A percentile compares a stretch with the other conserved stretches of the same genome.
phyloP scores from a whole-genome alignment of 2,113 vertebrate genomes.

The Uropsilus gracilis region DNA sequence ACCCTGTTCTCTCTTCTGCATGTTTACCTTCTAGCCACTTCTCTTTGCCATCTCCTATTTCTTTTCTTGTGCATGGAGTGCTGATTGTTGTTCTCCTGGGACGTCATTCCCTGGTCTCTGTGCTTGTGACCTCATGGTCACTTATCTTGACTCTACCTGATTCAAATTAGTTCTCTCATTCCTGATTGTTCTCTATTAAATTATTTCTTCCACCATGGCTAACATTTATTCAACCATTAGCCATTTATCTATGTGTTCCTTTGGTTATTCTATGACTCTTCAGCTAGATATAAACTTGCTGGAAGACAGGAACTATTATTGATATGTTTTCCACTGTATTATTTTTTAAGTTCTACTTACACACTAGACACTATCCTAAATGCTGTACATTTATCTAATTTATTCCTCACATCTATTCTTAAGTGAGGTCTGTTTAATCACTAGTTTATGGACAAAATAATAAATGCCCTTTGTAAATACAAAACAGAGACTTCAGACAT shows the following conservation, averaged over 20 bases:
- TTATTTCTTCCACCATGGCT: neutral
- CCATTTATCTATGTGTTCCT: neutral
- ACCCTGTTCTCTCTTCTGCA: neutral
- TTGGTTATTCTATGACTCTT: neutral
- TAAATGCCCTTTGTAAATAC: neutral
- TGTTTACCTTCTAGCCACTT: neutral
- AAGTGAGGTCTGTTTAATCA: conserved; percentile 25
- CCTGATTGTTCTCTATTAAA: neutral
- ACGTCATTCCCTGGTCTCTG: neutral
- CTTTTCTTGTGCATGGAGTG: neutral
- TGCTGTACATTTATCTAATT: neutral
- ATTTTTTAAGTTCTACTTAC: conserved; percentile 2
- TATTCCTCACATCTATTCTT: neutral
- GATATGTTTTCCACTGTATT: neutral
- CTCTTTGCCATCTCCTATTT: neutral
- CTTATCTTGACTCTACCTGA: neutral
- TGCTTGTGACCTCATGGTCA: neutral
- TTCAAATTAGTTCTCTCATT: neutral
- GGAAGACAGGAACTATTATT: conserved; percentile 6
- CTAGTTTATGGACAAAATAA: conserved; percentile 15
- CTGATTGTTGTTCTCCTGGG: neutral
- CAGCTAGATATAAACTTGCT: neutral
- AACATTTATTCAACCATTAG: neutral
- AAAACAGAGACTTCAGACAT: neutral
- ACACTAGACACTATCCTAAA: neutral